These are phyloP conservation scores for Saturnia pavonia DNA, from an alignment of 2,888 invertebrate species.

Conservation along the genomic window DNA sequence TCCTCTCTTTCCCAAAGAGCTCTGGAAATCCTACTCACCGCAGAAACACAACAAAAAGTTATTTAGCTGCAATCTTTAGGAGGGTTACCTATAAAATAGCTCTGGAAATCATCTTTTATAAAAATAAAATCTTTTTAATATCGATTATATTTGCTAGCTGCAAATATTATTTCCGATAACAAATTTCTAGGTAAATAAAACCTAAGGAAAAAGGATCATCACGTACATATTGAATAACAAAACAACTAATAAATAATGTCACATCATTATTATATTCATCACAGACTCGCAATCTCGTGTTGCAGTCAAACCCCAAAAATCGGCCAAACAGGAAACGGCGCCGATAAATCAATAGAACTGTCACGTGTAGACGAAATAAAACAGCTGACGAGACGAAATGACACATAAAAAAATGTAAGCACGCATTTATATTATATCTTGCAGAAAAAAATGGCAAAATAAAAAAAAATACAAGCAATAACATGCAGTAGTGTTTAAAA, in stretches of 20 bases:
- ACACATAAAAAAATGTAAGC: conserved; percentile 27
- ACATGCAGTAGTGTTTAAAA: conserved; percentile 76
- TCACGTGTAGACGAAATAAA: conserved; percentile 69
- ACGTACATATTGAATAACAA: background rate
- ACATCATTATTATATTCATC: conserved; percentile 17
- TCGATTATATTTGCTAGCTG: no score
- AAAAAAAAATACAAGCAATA: conserved; percentile 80
- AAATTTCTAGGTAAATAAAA: background rate
- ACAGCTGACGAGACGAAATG: conserved; percentile 63
- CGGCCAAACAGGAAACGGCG: conserved; percentile 66
- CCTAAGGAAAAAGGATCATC: background rate
- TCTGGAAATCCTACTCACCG: no score
- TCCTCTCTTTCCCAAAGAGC: no score
- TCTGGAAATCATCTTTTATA: no score
- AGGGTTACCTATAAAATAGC: no score
- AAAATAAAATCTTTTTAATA: no score
- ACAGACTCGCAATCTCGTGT: conserved; percentile 50
- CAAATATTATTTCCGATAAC: background rate
- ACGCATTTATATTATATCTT: conserved; percentile 35
- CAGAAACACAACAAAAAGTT: no score
- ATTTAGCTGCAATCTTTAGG: no score
- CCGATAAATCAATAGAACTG: conserved; percentile 65
- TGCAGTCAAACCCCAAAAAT: conserved; percentile 65
- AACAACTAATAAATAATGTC: conserved; percentile 15
- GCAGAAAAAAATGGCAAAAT: conserved; percentile 75